Evolutionary conservation across 2,113 vertebrate species (phyloP), one percentile per base, ranked within the genome.

Genomic region (Cricetomys ansorgei): DNA sequence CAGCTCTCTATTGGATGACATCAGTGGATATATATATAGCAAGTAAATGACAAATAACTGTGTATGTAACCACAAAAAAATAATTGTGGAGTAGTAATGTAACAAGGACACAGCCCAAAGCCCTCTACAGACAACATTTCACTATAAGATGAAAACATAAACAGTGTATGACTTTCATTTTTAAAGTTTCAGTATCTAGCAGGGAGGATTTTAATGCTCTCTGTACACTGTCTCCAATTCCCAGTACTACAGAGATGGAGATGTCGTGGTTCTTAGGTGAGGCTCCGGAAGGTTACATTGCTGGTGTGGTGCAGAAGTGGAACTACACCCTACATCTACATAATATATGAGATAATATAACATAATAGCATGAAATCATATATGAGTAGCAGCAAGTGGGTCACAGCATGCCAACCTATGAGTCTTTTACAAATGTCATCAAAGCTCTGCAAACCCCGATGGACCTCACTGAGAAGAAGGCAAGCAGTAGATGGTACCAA

Each of bases 11-110:
- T 29, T 83, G 12, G 15, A 84, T 76, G 48, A 48, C 37, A 15
- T 25, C 50, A 72, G 53, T 86, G 9, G 1, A 79, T 67, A 59
- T n/a, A n/a, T 7, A 53, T 4, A 55, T 1, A 69, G 37, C 31
- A 93, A 91, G 81, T 50, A 50, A 96, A 65, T 83, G 84, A 94
- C n/a, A 89, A 62, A 73, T 7, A 88, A 72, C 75, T 87, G 59
- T 79, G 9, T 37, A 57, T 69, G 29, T 89, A 6, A 67, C 29
- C 37, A 72, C 40, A 88, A 85, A 95, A 91, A 31, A 85, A 29
- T 69, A 88, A 90, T 34, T 67, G 64, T 70, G 23, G 29, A 62
- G 27, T 5, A 53, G 23, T 75, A 29, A 53, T 45, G 15, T 2
- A 79, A 23, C 31, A 34, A 25, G 12, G 37, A 40, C 2, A 53